A percentile compares a stretch with the other conserved stretches of the same genome.
These are phyloP conservation scores for Rhodinocichla rosea DNA, from an alignment of 2,113 vertebrate species.

Conservation along the genomic window DNA sequence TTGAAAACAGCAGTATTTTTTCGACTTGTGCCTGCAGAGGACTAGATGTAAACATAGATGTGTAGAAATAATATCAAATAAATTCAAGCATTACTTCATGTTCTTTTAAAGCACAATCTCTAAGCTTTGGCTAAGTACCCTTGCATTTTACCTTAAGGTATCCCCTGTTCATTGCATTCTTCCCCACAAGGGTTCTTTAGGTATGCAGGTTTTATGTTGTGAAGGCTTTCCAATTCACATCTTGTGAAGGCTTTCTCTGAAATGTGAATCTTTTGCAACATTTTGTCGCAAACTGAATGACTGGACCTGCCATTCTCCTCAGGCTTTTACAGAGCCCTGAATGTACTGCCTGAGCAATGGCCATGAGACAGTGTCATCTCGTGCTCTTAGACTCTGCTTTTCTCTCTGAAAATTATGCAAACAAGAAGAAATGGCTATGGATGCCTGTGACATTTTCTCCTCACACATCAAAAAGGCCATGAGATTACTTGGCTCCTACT, in stretches of 20 bases:
- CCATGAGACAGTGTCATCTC: background rate
- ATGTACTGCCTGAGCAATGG: background rate
- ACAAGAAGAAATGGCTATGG: background rate
- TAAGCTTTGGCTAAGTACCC: background rate
- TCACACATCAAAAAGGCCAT: background rate
- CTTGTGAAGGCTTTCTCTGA: background rate
- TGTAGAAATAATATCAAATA: background rate
- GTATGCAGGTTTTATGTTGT: background rate
- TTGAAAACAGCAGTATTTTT: background rate
- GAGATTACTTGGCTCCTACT: background rate
- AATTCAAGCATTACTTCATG: background rate
- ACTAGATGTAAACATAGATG: background rate
- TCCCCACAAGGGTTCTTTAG: background rate
- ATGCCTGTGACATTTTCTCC: background rate
- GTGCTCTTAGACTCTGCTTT: background rate
- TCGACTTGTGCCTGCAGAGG: background rate
- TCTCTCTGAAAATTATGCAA: background rate
- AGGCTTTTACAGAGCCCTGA: background rate
- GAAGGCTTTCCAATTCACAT: background rate
- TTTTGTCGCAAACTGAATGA: background rate
- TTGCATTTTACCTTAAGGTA: background rate
- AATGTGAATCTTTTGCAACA: background rate
- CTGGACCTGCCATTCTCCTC: background rate
- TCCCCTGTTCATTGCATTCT: background rate
- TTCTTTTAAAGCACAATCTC: background rate